phyloP scores from a whole-genome alignment of 2,113 vertebrate species.

The Galemys pyrenaicus region DNA sequence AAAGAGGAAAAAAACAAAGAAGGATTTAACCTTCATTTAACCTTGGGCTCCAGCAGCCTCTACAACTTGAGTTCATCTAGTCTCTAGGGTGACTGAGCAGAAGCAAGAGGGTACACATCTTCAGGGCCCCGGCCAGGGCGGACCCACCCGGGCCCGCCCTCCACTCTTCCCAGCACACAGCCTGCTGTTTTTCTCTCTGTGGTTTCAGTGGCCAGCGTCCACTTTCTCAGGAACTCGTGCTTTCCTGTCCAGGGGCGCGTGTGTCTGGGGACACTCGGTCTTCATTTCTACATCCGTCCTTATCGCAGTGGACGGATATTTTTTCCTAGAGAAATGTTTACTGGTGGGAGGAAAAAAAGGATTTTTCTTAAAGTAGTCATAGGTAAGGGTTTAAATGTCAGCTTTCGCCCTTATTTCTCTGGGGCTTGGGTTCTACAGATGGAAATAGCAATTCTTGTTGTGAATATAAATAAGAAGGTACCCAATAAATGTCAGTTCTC shows the following conservation, averaged over 20 bases:
- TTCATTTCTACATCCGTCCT: not conserved
- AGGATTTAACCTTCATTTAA: not conserved
- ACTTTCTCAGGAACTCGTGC: not conserved
- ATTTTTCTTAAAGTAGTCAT: not conserved
- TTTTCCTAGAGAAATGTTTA: not conserved
- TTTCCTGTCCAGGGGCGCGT: not conserved
- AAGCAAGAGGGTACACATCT: not conserved
- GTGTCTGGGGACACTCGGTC: not conserved
- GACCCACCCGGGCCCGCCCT: rapidly evolving
- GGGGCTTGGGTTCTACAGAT: not conserved
- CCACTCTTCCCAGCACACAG: not conserved
- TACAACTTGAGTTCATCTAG: not conserved
- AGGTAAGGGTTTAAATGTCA: not conserved
- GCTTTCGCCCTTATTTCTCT: not conserved
- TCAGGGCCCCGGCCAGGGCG: not conserved
- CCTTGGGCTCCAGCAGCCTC: not conserved
- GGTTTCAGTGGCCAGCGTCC: not conserved
- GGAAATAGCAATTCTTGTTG: not conserved
- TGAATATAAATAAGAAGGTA: not conserved
- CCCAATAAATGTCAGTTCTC: not conserved
- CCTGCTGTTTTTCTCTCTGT: not conserved
- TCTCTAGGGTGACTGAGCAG: rapidly evolving
- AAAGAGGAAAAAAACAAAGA: not conserved
- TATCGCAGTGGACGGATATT: not conserved
- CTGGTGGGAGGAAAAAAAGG: not conserved